phyloP scores from a whole-genome alignment of 2,888 invertebrate genomes.

The Dusona sp. region DNA sequence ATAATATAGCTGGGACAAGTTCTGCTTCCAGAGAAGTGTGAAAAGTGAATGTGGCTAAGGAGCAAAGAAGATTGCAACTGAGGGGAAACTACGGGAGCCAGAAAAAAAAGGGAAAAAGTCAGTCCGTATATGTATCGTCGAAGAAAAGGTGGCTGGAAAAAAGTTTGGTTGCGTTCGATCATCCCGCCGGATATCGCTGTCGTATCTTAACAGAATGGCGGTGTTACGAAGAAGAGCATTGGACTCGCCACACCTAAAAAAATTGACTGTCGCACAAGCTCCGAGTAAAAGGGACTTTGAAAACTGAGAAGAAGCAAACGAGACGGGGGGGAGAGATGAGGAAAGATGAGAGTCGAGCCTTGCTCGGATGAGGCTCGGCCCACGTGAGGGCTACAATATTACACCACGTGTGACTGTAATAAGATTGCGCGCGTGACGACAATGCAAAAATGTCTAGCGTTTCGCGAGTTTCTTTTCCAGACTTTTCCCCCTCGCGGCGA shows the following conservation, averaged over 20 bases:
- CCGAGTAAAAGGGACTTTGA: conserved; percentile 14
- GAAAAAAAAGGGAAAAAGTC: conserved; percentile 34
- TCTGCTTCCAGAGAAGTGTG: conserved; percentile 15
- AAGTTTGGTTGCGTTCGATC: conserved; percentile 81
- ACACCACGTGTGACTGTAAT: conserved; percentile 83
- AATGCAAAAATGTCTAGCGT: conserved; percentile 80
- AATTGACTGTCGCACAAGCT: background rate
- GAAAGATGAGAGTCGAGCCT: conserved; percentile 32
- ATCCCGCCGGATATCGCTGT: conserved; percentile 77
- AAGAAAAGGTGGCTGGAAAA: conserved; percentile 67
- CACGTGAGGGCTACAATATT: conserved; percentile 79
- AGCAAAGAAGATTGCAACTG: background rate
- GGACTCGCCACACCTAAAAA: background rate
- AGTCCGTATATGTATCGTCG: conserved; percentile 74
- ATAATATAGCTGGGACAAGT: conserved; percentile 6
- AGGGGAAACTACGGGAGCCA: conserved; percentile 3
- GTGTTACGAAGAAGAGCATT: background rate
- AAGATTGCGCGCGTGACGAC: conserved; percentile 83
- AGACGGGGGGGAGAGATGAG: conserved; percentile 7
- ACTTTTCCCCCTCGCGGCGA: background rate
- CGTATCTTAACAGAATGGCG: conserved; percentile 78
- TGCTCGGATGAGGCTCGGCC: conserved; percentile 42
- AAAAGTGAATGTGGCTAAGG: background rate
- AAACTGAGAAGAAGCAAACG: conserved; percentile 12
- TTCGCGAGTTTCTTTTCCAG: conserved; percentile 31